Conservation (phyloP, 1,140 invertebrate genomes). For the Temnothorax longispinosus region DNA sequence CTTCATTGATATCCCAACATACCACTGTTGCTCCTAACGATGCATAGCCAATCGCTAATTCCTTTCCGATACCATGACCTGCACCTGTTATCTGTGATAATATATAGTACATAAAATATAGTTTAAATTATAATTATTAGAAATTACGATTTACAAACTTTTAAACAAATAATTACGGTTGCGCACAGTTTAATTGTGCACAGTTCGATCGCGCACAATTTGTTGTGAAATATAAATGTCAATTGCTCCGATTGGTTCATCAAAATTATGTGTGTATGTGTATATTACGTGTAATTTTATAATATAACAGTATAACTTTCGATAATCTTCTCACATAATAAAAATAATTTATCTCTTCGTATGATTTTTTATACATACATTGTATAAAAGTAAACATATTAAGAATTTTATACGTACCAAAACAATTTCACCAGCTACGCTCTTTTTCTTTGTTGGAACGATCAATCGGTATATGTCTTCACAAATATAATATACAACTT, state of each 20-base stretch:
- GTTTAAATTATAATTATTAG: too few relatives aligned
- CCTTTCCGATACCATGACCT: conserved; percentile 96
- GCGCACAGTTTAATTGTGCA: too few relatives aligned
- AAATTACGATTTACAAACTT: too few relatives aligned
- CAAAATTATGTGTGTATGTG: too few relatives aligned
- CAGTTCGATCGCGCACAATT: too few relatives aligned
- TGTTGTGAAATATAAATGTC: too few relatives aligned
- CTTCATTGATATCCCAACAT: conserved; percentile 95
- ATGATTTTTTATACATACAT: background rate
- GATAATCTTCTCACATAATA: too few relatives aligned
- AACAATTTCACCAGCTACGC: conserved; percentile 88
- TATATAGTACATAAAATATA: background rate
- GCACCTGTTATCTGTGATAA: conserved; percentile 92
- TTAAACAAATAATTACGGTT: too few relatives aligned
- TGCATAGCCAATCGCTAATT: conserved; percentile 93
- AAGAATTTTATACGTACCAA: conserved; percentile 84
- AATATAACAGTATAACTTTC: too few relatives aligned
- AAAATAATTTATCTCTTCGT: too few relatives aligned
- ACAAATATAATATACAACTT: conserved; percentile 82
- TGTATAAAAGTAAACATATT: background rate
- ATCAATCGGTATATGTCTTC: conserved; percentile 85
- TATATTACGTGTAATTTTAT: too few relatives aligned
- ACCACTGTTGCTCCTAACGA: conserved; percentile 92
- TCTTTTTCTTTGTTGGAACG: conserved; percentile 86
- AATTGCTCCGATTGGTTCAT: too few relatives aligned